These are phyloP conservation scores for Ciconia maguari DNA, from an alignment of 2,113 vertebrate genomes.

Conservation along the genomic window DNA sequence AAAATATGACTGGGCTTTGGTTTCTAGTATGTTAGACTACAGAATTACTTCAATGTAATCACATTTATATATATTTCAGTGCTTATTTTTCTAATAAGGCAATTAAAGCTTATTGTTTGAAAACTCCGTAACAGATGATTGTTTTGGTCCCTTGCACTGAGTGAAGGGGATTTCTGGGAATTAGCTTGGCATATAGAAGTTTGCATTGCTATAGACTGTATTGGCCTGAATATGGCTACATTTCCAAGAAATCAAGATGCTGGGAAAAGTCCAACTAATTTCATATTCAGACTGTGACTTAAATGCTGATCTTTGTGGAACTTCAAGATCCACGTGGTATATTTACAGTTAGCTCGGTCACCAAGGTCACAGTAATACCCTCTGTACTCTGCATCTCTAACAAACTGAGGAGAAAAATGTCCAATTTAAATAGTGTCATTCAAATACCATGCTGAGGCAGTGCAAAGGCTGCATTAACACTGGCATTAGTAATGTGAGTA, in stretches of 20 bases:
- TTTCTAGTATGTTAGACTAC: conserved; percentile 64
- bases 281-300: background rate
- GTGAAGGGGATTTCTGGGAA: conserved; percentile 10
- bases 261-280: background rate
- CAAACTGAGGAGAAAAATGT: background rate
- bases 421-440: background rate
- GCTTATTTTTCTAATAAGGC: conserved; percentile 71
- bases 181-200: background rate
- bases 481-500: background rate
- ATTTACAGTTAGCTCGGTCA: background rate
- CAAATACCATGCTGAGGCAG: background rate
- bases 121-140: conserved; percentile 61
- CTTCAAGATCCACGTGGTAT: background rate
- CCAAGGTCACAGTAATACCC: background rate
- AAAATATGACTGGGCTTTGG: conserved; percentile 43
- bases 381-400: background rate
- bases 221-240: background rate
- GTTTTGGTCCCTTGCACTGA: conserved; percentile 54
- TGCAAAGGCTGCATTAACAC: background rate
- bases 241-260: background rate
- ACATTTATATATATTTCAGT: conserved; percentile 71
- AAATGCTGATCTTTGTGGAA: background rate
- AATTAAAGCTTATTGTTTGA: conserved; percentile 73
- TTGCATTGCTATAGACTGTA: background rate
- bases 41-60: conserved; percentile 68